These are phyloP conservation scores for Augochlorella aurata DNA, from an alignment of 2,888 invertebrate genomes.

Conservation along the genomic window DNA sequence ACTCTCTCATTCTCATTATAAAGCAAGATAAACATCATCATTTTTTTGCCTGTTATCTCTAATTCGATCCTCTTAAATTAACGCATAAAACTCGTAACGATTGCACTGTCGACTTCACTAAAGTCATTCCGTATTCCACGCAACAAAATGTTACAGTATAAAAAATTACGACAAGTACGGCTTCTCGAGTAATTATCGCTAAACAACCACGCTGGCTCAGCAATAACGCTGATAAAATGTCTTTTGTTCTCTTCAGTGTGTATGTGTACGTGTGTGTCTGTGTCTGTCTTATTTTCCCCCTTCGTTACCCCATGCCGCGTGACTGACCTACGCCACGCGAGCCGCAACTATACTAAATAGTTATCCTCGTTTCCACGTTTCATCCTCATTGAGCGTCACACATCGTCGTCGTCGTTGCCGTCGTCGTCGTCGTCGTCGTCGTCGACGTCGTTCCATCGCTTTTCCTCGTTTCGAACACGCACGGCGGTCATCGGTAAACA, in stretches of 20 bases:
- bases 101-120: slow-evolving; percentile 55
- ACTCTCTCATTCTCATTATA: slow-evolving; percentile 33
- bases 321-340: slow-evolving; percentile 11
- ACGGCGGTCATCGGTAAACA: slow-evolving; percentile 46
- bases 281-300: not conserved
- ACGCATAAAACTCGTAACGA: slow-evolving; percentile 53
- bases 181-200: slow-evolving; percentile 53
- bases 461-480: slow-evolving; percentile 53
- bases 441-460: slow-evolving; percentile 23
- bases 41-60: slow-evolving; percentile 42
- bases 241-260: slow-evolving; percentile 4
- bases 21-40: slow-evolving; percentile 51
- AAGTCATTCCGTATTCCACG: slow-evolving; percentile 58
- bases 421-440: not conserved
- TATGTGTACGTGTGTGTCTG: too few species aligned
- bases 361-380: slow-evolving; percentile 27
- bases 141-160: slow-evolving; percentile 64
- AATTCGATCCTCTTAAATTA: slow-evolving; percentile 56
- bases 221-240: slow-evolving; percentile 47
- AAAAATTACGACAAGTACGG: slow-evolving; percentile 64
- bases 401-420: not conserved
- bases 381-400: slow-evolving; percentile 56
- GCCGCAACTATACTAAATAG: slow-evolving; percentile 27
- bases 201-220: slow-evolving; percentile 42
- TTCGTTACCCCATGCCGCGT: slow-evolving; percentile 9